Conservation (phyloP, 1,140 invertebrate species). For the Bathynomus jamesi region DNA sequence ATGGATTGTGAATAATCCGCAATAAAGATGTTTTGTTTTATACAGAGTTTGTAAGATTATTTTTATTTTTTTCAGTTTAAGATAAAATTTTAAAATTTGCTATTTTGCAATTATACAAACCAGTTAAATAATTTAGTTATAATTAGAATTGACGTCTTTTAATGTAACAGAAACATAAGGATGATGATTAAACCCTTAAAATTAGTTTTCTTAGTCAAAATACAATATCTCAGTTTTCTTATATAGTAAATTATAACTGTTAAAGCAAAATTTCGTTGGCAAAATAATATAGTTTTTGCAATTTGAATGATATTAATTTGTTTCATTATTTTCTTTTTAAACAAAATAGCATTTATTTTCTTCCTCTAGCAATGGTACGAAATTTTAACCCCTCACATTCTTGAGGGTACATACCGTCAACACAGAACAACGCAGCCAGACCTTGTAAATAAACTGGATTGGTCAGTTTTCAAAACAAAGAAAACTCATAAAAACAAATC, state of each 20-base stretch:
- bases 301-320: background rate
- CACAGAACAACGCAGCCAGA: conserved; percentile 40
- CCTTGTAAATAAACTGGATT: conserved; percentile 44
- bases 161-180: no score
- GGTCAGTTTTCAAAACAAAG: conserved; percentile 45
- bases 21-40: no score
- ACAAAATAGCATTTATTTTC: background rate
- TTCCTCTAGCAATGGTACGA: conserved; percentile 37
- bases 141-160: background rate
- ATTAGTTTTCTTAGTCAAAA: no score
- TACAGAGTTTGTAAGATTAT: background rate
- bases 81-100: background rate
- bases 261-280: background rate
- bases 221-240: no score
- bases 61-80: background rate
- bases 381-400: conserved; percentile 46
- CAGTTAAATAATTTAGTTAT: background rate
- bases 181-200: no score
- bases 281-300: background rate
- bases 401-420: conserved; percentile 38
- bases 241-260: background rate
- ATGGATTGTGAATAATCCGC: no score
- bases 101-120: background rate
- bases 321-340: background rate
- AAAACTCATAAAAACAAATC: conserved; percentile 34